Evolutionary conservation across 1,140 invertebrate genomes (phyloP), one percentile per base, ranked within the genome.

Genomic region (Drosophila cardini): DNA sequence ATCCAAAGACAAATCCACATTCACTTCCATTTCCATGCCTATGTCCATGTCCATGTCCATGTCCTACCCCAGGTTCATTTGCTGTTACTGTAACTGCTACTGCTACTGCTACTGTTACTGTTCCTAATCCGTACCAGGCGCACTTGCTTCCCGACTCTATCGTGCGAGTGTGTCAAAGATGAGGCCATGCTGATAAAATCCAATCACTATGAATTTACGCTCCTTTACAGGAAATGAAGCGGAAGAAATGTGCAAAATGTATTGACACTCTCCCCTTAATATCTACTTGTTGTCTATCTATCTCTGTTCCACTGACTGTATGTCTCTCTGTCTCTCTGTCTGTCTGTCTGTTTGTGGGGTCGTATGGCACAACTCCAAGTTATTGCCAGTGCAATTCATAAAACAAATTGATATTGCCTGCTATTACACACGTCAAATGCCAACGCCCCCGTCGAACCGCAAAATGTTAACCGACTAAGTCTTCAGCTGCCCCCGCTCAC

Each of bases 121-220:
- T 11, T 16, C 18, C 18, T 50, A 26, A 38, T 1, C 42, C 5
- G 42, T 45, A 18, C 42, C 42, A 45, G 42, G 40, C 36, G 36
- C 7, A 70, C 57, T 38, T 42, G 56, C 61, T 57, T 46, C 8
- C 65, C 55, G 61, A 40, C 38, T 13, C 38, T 63, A 71, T 63
- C 65, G 70, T 70, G 57, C 36, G 70, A 63, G 78, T 87, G 80
- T 89, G 84, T 89, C 80, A 90, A 90, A 89, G 84, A 89, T 89
- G 84, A 89, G 85, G 80, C 85, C 85, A 78, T 78, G 70, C 80
- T 90, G 84, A 89, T 89, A 89, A 89, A 89, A 89, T 89, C 84
- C 84, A 89, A 89, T 89, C 84, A 89, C 84, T 90, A 89, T 84
- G 84, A 89, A 90, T 89, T 89, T 89, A 84, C 84, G 84, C 84